Evolutionary conservation across 2,888 invertebrate genomes (phyloP), one percentile per base, ranked within the genome.

Genomic region (Unio pictorum): DNA sequence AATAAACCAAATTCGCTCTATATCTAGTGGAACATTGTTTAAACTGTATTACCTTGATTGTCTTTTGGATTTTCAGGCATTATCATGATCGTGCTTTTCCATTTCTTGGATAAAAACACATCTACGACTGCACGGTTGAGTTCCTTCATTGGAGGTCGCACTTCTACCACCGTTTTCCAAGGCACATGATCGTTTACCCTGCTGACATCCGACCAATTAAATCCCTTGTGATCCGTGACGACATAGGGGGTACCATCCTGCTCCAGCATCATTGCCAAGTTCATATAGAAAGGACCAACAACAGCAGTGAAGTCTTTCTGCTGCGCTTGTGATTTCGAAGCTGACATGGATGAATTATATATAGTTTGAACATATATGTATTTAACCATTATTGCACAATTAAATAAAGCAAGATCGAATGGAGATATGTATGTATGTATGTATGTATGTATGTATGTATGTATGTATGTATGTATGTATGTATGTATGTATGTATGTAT

Each of bases 261-360:
- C 65, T 81, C 80, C 11, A 86, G 68, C 1, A 86, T 80, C 84
- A 86, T 84, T 11, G 86, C 86, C 23, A 86, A 69, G 66, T 85
- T 86, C 57, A 80, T 80, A 67, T 86, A 86, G 69, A 83, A 86
- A 8, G 86, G 86, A 23, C 86, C 86, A 34, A 86, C 82, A 18
- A 86, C 80, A 3, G 85, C 74, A 20, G 80, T 81, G 6, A 82
- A 69, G 3, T 76, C 81, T 23, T 58, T 63, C 3, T 45, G 45
- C 18, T 67, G 45, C 45, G 45, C 45, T 15, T 55, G 55, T 64
- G 1, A 23, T 7, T 15, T 1, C 23, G 20, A 7, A 3, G 23
- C 15, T 65, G 15, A 66, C n/a, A 58, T 58, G 45, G 55, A 57
- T 28, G 26, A 57, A 66, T 34, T 66, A 34, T 3, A 30, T 34